phyloP scores from a whole-genome alignment of 2,113 vertebrate genomes.

The Budorcas taxicolor region DNA sequence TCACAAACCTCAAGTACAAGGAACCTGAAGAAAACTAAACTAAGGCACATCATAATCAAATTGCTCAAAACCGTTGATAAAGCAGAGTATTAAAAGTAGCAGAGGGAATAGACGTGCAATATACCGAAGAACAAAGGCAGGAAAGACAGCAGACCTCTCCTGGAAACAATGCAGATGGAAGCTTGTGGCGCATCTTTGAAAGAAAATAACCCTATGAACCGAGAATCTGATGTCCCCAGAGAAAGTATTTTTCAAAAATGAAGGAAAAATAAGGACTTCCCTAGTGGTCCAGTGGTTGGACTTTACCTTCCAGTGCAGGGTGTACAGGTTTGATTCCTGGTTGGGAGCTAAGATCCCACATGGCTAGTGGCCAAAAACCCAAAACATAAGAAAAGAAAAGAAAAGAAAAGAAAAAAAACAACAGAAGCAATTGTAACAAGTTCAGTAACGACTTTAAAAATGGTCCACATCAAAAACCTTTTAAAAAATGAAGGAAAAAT shows the following conservation, averaged over 20 bases:
- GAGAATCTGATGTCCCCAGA: background rate
- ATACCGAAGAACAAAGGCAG: background rate
- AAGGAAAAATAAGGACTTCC: background rate
- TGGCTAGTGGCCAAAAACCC: background rate
- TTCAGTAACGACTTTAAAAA: background rate
- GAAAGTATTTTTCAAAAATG: background rate
- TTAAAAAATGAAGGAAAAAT: background rate
- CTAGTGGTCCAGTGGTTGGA: background rate
- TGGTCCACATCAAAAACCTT: background rate
- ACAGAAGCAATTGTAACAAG: background rate
- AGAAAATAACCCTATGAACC: background rate
- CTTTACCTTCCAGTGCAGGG: background rate
- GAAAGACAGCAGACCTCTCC: background rate
- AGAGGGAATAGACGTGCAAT: background rate
- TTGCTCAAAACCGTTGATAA: background rate
- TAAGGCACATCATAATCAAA: background rate
- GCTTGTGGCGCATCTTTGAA: background rate
- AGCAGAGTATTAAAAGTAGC: background rate
- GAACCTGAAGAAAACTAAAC: background rate
- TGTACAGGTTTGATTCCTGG: background rate
- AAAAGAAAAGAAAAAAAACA: no score
- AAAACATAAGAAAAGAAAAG: background rate
- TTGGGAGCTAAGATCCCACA: background rate
- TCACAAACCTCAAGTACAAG: background rate
- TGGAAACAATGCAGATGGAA: background rate